Evolutionary conservation across 2,113 vertebrate species (phyloP), one percentile per base, ranked within the genome.

Genomic region (Hippocampus zosterae): DNA sequence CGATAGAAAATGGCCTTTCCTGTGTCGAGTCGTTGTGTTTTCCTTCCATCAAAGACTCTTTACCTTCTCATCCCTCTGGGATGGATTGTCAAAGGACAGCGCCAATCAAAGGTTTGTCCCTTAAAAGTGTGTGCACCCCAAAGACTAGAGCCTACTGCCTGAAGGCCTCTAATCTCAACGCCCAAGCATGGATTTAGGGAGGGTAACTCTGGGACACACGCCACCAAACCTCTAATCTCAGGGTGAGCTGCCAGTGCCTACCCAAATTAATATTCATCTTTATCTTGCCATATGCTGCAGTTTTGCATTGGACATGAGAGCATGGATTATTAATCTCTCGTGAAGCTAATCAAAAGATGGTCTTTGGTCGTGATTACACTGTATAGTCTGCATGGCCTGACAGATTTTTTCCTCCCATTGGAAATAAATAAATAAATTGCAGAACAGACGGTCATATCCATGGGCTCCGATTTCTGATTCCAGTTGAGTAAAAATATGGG

Each of bases 211-310:
- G 65, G 71, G 75, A 56, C 27, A 33, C 84, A 75, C 59, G 44
- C 61, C 71, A 71, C 75, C 68, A 75, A 76, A 71, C 70, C 60
- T 64, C 65, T 85, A 85, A 90, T 90, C 84, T 81, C 64, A 72
- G 55, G 72, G 29, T 69, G 67, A 81, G 74, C 75, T 27, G 71
- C 42, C 42, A 50, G 46, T 50, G 46, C 74, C 72, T 48, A 27
- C 71, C 73, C 74, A 73, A 79, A 79, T 81, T 74, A 82, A 77
- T 81, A 87, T 85, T 84, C 80, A 90, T 86, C 78, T 84, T 68
- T 55, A 82, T 29, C 74, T 71, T 18, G 67, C 84, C 84, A 87
- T 88, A 84, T 89, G 89, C 68, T 80, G 76, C 41, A 62, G 55
- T 56, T 61, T 73, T 78, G 72, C 67, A 72, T 3, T 63, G 42